These are phyloP conservation scores for Brachyalestes nurse DNA, from an alignment of 2,797 vertebrate genomes.

Conservation along the genomic window DNA sequence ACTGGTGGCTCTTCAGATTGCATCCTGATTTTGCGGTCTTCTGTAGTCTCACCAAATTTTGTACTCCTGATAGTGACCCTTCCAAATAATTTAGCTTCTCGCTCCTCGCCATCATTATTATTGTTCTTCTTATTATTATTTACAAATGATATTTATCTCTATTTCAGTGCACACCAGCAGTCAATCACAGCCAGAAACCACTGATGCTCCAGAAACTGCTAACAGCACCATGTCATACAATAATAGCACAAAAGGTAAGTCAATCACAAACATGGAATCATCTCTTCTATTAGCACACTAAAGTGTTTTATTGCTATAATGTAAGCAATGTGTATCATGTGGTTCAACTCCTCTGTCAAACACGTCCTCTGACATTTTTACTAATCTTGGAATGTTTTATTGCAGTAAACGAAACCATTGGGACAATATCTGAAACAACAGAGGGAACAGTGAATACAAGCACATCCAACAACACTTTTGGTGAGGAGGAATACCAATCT, in stretches of 20 bases:
- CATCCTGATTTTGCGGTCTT: too few species aligned
- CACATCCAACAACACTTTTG: slow-evolving; percentile 32
- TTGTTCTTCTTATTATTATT: background rate
- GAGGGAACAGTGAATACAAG: slow-evolving; percentile 41
- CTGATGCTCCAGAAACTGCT: background rate
- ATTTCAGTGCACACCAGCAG: slow-evolving; percentile 16
- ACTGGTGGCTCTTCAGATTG: slow-evolving; percentile 16
- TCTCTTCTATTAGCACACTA: background rate
- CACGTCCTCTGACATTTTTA: background rate
- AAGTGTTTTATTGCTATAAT: background rate
- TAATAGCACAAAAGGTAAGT: slow-evolving; percentile 58
- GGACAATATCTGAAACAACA: slow-evolving; percentile 36
- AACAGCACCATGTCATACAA: slow-evolving; percentile 33
- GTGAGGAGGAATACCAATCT: slow-evolving; percentile 8
- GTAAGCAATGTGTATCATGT: background rate
- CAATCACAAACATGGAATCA: background rate
- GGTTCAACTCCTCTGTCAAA: background rate
- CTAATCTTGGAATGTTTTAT: slow-evolving; percentile 17
- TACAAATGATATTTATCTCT: background rate
- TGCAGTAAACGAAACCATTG: slow-evolving; percentile 33
- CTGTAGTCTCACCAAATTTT: too few species aligned
- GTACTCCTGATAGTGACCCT: too few species aligned
- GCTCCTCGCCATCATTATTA: background rate
- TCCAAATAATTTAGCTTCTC: too few species aligned
- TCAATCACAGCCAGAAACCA: slow-evolving; percentile 1